Base-by-base conservation (phyloP, 2,113 vertebrate species). In the Edolisoma coerulescens region DNA sequence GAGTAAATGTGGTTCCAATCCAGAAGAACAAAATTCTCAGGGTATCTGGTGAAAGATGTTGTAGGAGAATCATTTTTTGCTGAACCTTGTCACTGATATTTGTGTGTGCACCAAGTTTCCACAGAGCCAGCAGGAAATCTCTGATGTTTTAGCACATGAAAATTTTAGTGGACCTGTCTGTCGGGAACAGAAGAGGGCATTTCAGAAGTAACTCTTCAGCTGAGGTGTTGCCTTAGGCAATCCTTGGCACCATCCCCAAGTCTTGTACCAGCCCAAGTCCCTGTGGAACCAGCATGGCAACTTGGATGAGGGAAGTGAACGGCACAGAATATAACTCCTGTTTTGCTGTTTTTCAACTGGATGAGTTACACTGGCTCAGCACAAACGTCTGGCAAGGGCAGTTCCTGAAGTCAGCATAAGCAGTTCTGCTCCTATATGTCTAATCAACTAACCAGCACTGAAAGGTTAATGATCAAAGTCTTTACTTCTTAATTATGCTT, bases 11-110 rank as follows among this genome's bases (percentile, higher is more conserved):
- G 23, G 26, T 87, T 95, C 64, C 37, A 76, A 61, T 69, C 91
- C 91, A 97, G 77, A 91, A 93, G 54, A 86, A 79, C 26, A 89
- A 86, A 93, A 89, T 89, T 82, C 61, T 93, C 83, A 65, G 52
- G 35, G n/a, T 93, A 78, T 65, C 65, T 89, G 41, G 28, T 91
- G 52, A 82, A 96, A 94, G 57, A 93, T 3, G 22, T 45, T 87
- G 21, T 16, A 95, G 65, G 21, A 89, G 23, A 87, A 93, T 19
- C 1, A 27, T 39, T 71, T 74, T 91, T 85, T 81, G 52, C 57
- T 87, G 73, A 92, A 78, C 28, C 69, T 41, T 89, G 53, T 26
- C 89, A 87, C 32, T 19, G n/a, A 68, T 84, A 75, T 28, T 39
- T 54, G 11, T 35, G 35, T 10, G 9, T 19, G 44, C 26, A 64